A percentile compares a stretch with the other conserved stretches of the same genome.
These are phyloP conservation scores for Brachypteracias leptosomus DNA, from an alignment of 2,113 vertebrate species.

Conservation along the genomic window DNA sequence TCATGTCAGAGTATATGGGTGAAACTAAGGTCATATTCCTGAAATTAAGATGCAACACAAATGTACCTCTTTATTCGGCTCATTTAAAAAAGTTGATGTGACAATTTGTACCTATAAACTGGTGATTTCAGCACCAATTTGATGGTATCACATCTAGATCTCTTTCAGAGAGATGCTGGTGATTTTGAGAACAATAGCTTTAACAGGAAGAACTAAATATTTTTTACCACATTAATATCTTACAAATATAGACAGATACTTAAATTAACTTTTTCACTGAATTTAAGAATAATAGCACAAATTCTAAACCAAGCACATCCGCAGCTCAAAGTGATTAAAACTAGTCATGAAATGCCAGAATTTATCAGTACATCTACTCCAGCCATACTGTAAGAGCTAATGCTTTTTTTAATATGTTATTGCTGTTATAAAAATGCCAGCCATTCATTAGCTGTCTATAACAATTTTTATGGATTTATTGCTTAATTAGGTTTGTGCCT, in stretches of 20 bases:
- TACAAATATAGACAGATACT: background rate
- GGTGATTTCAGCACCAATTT: background rate
- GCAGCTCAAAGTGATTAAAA: background rate
- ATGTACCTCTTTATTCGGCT: background rate
- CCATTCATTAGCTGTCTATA: conserved; percentile 41
- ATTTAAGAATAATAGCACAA: background rate
- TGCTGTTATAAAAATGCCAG: conserved; percentile 51
- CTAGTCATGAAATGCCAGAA: background rate
- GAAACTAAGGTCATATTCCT: background rate
- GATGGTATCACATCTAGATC: background rate
- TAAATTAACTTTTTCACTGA: background rate
- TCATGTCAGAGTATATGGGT: background rate
- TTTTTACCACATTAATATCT: background rate
- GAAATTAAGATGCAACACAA: background rate
- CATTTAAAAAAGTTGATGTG: background rate
- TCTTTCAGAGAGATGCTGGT: background rate
- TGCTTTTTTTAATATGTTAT: conserved; percentile 12
- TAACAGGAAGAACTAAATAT: background rate
- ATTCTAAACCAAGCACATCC: background rate
- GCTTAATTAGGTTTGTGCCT: conserved; percentile 64
- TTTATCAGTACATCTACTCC: background rate
- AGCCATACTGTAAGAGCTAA: background rate
- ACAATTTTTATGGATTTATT: conserved; percentile 65
- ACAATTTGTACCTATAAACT: background rate
- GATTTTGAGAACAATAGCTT: background rate